Base-by-base conservation (phyloP, 2,113 vertebrate species). In the Nerophis ophidion region DNA sequence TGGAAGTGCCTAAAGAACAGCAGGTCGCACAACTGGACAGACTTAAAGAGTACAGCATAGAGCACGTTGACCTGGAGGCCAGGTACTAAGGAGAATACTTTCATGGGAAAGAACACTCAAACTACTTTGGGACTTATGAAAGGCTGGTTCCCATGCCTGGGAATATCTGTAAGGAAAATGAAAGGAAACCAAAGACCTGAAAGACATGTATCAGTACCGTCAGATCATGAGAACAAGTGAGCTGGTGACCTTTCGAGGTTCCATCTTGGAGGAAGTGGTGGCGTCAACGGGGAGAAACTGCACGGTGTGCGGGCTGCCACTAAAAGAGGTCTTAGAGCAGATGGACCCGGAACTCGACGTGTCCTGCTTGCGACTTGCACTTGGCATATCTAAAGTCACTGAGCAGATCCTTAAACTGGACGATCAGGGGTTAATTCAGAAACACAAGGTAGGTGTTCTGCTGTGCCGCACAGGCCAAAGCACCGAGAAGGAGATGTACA, bases 401-500 rank as follows among this genome's bases (percentile, higher is more conserved):
- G 95, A 98, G 82, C 96, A 98, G 86, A 93, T 98, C 19, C 92
- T 96, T 44, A 98, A 97, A 68, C 89, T 98, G 38, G 95, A 98
- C 0, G 96, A 98, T 68, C 96, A 98, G 69, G 94, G 93, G 95
- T 89, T 98, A 14, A 97, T 93, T 88, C 88, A 88, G 61, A 91
- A 95, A 67, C 95, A 95, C 89, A 98, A 98, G 71, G 94, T 98
- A 65, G 94, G 96, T 4, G 88, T 98, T 75, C 88, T 98, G 16
- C 93, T 98, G 86, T 98, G 96, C 88, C 93, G 91, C 26, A 91
- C 92, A 0, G 91, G 91, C 57, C 95, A 98, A 89, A 94, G 96
- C 89, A 95, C 93, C 0, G 96, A 98, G 85, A 95, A 98, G 82
- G 94, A 98, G 90, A 98, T 98, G 96, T 98, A 98, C 88, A 98